These are phyloP conservation scores for Threskiornis aethiopicus DNA, from an alignment of 2,797 vertebrate species.

Conservation along the genomic window DNA sequence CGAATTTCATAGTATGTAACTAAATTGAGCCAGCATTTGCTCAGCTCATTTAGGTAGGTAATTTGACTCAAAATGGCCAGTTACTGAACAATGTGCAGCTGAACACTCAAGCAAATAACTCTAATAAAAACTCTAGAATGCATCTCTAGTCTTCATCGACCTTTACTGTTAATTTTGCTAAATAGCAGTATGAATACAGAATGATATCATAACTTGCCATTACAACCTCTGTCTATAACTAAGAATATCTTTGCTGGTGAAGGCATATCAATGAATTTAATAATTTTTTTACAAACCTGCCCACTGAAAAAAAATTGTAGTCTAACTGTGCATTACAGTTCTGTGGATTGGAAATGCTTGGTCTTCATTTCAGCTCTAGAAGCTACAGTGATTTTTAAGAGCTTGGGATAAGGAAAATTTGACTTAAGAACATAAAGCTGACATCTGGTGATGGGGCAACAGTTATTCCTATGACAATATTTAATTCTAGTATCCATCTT, in stretches of 20 bases:
- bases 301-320: not conserved
- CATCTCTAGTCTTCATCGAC: not conserved
- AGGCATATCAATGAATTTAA: not conserved
- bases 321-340: not conserved
- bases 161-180: not conserved
- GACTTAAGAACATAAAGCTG: not conserved
- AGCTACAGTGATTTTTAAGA: not conserved
- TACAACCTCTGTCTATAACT: not conserved
- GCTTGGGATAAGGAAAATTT: not conserved
- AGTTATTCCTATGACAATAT: not conserved
- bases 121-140: not conserved
- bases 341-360: not conserved
- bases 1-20: constrained; percentile 60
- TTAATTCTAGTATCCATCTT: not conserved
- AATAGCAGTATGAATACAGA: not conserved
- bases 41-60: constrained; percentile 53
- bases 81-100: constrained; percentile 11
- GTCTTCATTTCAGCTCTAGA: not conserved
- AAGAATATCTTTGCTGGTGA: not conserved
- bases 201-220: not conserved
- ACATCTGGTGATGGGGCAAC: not conserved
- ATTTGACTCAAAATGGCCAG: constrained; percentile 44
- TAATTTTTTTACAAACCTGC: not conserved
- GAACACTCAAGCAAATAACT: constrained; percentile 5
- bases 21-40: constrained; percentile 59